A percentile compares a stretch with the other conserved stretches of the same genome.
Evolutionary conservation across 2,888 invertebrate genomes (phyloP).

Genomic region (Pyrocoelia pectoralis): DNA sequence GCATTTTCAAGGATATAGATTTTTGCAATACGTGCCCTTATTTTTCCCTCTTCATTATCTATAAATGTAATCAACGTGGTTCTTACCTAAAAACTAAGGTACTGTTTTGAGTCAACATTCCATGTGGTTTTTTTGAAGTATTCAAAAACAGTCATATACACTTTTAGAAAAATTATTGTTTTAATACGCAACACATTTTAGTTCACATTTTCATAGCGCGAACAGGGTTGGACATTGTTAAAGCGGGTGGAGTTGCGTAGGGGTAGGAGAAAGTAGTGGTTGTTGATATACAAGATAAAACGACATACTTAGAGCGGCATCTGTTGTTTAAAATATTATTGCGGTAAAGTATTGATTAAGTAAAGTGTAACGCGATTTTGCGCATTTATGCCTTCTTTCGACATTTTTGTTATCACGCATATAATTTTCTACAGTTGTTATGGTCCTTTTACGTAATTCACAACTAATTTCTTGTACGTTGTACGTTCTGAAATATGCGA

Average conservation of each 20-base stretch:
- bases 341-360: constrained; percentile 20
- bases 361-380: constrained; percentile 10
- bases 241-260: constrained; percentile 33
- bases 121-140: neutral
- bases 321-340: constrained; percentile 20
- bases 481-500: no score
- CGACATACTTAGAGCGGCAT: constrained; percentile 13
- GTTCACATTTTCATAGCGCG: constrained; percentile 19
- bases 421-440: no score
- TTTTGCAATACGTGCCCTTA: neutral
- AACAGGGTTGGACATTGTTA: constrained; percentile 29
- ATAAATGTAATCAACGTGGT: neutral
- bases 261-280: constrained; percentile 21
- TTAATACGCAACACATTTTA: constrained; percentile 10
- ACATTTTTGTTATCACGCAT: no score
- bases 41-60: neutral
- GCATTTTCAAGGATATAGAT: neutral
- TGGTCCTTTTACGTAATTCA: no score
- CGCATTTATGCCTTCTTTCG: neutral
- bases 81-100: neutral
- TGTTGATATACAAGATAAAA: constrained; percentile 11
- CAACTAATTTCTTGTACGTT: no score
- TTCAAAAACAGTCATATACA: neutral
- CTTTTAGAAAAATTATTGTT: neutral
- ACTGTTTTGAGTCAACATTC: neutral